Percentiles rank a stretch among this genome's conserved stretches.
Evolutionary conservation across 2,113 vertebrate species (phyloP).

Genomic region (Saccopteryx leptura): DNA sequence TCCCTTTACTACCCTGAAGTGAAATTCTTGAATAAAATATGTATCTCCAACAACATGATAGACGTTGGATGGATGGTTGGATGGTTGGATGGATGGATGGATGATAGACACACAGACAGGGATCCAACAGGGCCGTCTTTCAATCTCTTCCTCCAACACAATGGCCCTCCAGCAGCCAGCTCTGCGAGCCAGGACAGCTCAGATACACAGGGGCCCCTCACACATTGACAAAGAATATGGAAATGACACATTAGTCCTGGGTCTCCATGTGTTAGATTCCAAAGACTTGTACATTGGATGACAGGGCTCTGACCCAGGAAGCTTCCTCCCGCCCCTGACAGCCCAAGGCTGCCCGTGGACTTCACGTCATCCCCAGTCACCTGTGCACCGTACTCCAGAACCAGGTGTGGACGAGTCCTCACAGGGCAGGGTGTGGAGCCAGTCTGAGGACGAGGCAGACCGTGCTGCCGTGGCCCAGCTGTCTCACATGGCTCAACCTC

Average conservation of each 20-base stretch:
- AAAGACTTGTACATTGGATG: background rate
- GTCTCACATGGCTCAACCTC: fast-evolving
- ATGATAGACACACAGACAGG: too few relatives aligned
- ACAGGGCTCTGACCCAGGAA: background rate
- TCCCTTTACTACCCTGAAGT: background rate
- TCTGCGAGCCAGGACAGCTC: background rate
- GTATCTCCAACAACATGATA: background rate
- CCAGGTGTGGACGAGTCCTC: too few relatives aligned
- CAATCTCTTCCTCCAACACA: background rate
- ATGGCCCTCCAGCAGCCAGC: background rate
- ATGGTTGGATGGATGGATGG: too few relatives aligned
- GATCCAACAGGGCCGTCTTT: fast-evolving
- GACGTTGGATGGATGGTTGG: background rate
- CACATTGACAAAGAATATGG: background rate
- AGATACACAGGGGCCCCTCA: too few relatives aligned
- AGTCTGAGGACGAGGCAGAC: fast-evolving
- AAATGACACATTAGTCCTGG: background rate
- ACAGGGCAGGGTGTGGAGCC: fast-evolving
- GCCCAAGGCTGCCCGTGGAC: background rate
- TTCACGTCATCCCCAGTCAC: background rate
- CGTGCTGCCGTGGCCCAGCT: too few relatives aligned
- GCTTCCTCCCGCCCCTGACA: too few relatives aligned
- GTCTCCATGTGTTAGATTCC: background rate
- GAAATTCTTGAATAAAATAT: background rate
- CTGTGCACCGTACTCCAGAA: background rate